phyloP scores from a whole-genome alignment of 2,888 invertebrate species.

The Xestia c-nigrum region DNA sequence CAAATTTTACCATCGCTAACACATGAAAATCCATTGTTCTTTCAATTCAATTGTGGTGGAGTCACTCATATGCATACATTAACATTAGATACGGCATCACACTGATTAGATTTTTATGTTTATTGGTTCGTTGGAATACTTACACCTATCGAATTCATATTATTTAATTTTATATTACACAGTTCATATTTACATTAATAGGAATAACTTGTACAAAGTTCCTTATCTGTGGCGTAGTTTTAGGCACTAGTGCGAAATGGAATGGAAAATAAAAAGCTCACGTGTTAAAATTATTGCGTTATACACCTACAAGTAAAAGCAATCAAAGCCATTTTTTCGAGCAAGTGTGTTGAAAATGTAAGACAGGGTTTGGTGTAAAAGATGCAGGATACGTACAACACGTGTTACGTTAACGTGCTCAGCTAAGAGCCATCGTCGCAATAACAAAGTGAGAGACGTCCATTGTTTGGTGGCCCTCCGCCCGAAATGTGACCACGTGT shows the following conservation, averaged over 20 bases:
- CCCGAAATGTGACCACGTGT: slow-evolving; percentile 68
- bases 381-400: slow-evolving; percentile 78
- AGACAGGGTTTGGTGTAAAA: slow-evolving; percentile 2
- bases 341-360: not conserved
- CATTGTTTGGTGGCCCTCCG: slow-evolving; percentile 81
- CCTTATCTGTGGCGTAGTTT: not conserved
- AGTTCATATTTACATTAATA: not conserved
- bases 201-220: not conserved
- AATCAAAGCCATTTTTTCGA: not conserved
- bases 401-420: slow-evolving; percentile 82
- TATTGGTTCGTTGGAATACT: slow-evolving; percentile 64
- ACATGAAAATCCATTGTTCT: slow-evolving; percentile 75
- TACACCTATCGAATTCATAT: slow-evolving; percentile 16
- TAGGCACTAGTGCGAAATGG: not conserved
- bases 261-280: not conserved
- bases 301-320: not conserved
- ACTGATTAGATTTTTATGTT: slow-evolving; percentile 71
- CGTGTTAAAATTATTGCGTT: not conserved
- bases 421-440: slow-evolving; percentile 78
- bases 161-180: not conserved
- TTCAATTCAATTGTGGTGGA: slow-evolving; percentile 75
- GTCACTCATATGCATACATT: slow-evolving; percentile 66
- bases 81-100: slow-evolving; percentile 70
- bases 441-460: slow-evolving; percentile 85
- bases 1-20: slow-evolving; percentile 66